phyloP scores from a whole-genome alignment of 2,888 invertebrate genomes.

The Rhagonycha fulva region DNA sequence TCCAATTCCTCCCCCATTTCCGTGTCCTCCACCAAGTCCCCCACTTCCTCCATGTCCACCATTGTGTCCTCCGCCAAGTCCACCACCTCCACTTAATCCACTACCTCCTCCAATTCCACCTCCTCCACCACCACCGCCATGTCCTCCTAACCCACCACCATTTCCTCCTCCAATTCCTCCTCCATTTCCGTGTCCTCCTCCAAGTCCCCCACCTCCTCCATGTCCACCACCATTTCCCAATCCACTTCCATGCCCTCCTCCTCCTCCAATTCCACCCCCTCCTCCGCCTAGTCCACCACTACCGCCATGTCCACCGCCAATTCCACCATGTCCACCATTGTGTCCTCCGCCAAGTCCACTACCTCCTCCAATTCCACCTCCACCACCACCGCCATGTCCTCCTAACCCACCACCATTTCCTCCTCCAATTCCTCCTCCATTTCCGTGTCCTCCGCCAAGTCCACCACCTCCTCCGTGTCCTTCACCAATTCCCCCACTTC shows the following conservation, averaged over 20 bases:
- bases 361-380: background rate
- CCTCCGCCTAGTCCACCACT: constrained; percentile 19
- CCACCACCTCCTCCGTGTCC: background rate
- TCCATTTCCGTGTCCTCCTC: background rate
- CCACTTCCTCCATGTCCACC: background rate
- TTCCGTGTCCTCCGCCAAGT: background rate
- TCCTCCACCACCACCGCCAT: background rate
- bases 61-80: background rate
- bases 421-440: background rate
- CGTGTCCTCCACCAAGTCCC: background rate
- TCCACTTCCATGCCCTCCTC: constrained; percentile 1
- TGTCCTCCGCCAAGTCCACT: background rate
- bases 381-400: constrained; percentile 5
- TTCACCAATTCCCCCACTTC: background rate
- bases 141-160: background rate
- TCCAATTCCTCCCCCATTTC: background rate
- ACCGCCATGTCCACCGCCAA: constrained; percentile 16
- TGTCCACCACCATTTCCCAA: background rate
- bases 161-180: background rate
- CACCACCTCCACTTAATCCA: background rate
- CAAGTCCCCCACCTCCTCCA: background rate
- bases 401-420: background rate
- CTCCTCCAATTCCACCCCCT: constrained; percentile 10
- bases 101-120: background rate
- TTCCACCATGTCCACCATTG: background rate